Conservation (phyloP, 2,888 invertebrate genomes). For the Leucophenga maculata region DNA sequence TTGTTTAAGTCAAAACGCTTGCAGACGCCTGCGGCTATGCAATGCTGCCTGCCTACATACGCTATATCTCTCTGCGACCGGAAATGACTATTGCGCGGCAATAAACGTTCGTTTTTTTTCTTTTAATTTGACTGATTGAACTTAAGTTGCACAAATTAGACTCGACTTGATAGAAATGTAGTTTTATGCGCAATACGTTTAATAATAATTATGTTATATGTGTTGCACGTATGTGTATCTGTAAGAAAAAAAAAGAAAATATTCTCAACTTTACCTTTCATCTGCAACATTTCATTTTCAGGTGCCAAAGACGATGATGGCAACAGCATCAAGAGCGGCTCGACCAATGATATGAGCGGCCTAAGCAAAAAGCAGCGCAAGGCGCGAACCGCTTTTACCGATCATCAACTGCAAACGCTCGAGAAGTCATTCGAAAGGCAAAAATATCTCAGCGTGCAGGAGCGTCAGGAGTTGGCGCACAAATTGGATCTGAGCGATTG, state of each 20-base stretch:
- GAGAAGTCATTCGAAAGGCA: constrained; percentile 98
- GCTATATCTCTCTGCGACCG: too few relatives aligned
- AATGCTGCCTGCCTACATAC: too few relatives aligned
- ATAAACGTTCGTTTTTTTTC: constrained; percentile 40
- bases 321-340: constrained; percentile 72
- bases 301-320: constrained; percentile 90
- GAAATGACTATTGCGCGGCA: constrained; percentile 54
- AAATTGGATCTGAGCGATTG: constrained; percentile 97
- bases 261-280: background rate
- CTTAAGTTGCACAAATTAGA: too few relatives aligned
- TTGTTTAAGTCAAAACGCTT: constrained; percentile 13
- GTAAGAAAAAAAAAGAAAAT: background rate
- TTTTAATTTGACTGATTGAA: too few relatives aligned
- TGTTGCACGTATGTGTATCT: too few relatives aligned
- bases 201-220: too few relatives aligned
- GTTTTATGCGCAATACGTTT: too few relatives aligned
- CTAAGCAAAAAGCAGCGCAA: constrained; percentile 95
- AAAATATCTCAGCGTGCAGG: constrained; percentile 97
- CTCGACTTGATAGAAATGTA: too few relatives aligned
- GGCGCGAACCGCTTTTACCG: constrained; percentile 98
- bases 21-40: constrained; percentile 14
- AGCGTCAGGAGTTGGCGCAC: constrained; percentile 97
- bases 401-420: constrained; percentile 95
- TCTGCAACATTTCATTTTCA: constrained; percentile 64
- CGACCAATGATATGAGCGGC: constrained; percentile 72